phyloP scores from a whole-genome alignment of 2,797 vertebrate species.

The Thunnus albacares region DNA sequence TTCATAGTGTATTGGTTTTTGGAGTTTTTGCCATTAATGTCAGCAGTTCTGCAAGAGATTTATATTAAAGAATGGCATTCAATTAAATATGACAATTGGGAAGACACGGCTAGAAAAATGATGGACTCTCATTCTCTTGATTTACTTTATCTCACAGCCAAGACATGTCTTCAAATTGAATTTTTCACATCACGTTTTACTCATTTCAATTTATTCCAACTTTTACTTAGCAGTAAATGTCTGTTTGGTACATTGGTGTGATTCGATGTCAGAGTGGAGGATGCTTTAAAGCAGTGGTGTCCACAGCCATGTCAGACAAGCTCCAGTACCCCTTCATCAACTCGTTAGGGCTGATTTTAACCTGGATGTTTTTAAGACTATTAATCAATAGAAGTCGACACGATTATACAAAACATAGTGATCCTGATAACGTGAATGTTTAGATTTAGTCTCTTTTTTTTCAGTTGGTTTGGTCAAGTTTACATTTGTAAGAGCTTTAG shows the following conservation, averaged over 20 bases:
- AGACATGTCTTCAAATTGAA: background rate
- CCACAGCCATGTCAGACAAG: background rate
- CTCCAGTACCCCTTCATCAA: background rate
- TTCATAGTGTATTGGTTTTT: constrained; percentile 50
- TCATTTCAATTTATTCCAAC: background rate
- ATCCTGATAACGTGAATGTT: background rate
- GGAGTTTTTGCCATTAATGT: constrained; percentile 27
- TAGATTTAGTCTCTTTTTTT: background rate
- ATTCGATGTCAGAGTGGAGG: background rate
- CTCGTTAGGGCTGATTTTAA: background rate
- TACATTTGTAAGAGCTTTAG: no score
- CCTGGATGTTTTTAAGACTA: background rate
- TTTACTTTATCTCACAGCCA: constrained; percentile 23
- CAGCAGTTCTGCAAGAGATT: constrained; percentile 36
- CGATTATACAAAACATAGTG: background rate
- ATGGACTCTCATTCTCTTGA: background rate
- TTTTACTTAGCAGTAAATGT: background rate
- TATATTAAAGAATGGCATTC: constrained; percentile 32
- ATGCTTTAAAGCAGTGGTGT: background rate
- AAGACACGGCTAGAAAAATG: background rate
- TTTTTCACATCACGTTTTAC: background rate
- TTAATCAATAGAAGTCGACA: background rate
- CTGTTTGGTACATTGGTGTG: background rate
- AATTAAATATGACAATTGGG: constrained; percentile 21
- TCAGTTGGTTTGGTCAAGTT: background rate